phyloP scores from a whole-genome alignment of 2,797 vertebrate genomes.

The Smutsia temminckii region DNA sequence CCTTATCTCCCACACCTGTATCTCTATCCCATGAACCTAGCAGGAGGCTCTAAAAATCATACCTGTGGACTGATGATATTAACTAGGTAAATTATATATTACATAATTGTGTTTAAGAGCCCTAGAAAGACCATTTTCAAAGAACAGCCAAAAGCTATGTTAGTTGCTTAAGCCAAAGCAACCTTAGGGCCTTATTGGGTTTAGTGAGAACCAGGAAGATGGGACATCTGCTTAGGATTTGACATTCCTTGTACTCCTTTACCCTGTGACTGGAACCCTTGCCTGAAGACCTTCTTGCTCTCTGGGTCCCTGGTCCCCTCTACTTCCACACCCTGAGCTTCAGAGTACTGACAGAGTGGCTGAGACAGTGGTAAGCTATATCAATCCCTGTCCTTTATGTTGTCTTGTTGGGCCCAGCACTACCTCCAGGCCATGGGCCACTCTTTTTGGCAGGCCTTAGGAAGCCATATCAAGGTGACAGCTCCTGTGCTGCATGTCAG shows the following conservation, averaged over 20 bases:
- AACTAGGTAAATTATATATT: conserved; percentile 25
- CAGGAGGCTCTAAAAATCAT: conserved; percentile 19
- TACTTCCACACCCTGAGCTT: neutral
- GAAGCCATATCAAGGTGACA: neutral
- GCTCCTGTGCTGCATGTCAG: neutral
- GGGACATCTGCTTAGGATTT: neutral
- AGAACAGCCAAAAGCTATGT: neutral
- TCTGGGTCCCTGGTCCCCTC: neutral
- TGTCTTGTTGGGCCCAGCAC: neutral
- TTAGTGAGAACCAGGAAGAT: neutral
- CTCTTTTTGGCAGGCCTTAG: neutral
- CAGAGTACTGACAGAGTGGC: neutral
- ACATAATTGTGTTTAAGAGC: neutral
- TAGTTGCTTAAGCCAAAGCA: conserved; percentile 22
- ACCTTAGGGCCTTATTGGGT: neutral
- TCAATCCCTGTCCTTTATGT: neutral
- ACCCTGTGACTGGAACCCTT: neutral
- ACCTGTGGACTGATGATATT: neutral
- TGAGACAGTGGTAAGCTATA: neutral
- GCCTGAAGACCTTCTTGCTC: neutral
- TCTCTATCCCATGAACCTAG: neutral
- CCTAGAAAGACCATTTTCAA: neutral
- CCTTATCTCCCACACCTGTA: neutral
- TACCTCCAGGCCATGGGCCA: neutral
- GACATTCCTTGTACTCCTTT: neutral